Evolutionary conservation across 2,888 invertebrate species (phyloP).

Genomic region (Myopa tessellatipennis): DNA sequence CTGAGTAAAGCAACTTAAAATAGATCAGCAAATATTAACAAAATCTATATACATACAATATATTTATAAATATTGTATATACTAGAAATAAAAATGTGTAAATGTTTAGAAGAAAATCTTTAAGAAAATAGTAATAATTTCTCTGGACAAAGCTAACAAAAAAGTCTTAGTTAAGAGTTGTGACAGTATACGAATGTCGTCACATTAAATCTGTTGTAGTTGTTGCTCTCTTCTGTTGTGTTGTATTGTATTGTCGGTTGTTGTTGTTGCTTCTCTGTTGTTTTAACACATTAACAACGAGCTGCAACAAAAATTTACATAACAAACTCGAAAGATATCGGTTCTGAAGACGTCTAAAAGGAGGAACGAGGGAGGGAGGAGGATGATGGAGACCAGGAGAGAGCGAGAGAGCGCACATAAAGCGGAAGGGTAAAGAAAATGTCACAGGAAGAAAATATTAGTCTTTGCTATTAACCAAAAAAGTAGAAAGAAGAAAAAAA

Average conservation of each 20-base stretch:
- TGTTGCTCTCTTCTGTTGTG: neutral
- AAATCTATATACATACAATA: neutral
- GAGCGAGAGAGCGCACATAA: conserved; percentile 25
- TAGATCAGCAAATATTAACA: conserved; percentile 26
- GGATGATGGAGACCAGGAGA: neutral
- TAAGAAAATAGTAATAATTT: neutral
- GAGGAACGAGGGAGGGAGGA: neutral
- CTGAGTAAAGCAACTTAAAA: conserved; percentile 17
- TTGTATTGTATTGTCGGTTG: neutral
- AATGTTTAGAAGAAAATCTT: too few species aligned
- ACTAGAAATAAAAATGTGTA: too few species aligned
- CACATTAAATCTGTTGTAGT: conserved; percentile 3
- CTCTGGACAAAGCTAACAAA: neutral
- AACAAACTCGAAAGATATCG: conserved; percentile 47
- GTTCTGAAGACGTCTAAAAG: neutral
- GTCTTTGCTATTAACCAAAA: conserved; percentile 65
- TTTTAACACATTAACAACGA: conserved; percentile 66
- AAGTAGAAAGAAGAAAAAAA: conserved; percentile 46
- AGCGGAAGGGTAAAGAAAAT: conserved; percentile 56
- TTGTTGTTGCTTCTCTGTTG: conserved; percentile 52
- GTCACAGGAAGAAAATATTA: conserved; percentile 67
- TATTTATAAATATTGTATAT: too few species aligned
- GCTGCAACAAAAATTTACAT: conserved; percentile 66
- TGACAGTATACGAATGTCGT: neutral
- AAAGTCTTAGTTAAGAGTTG: too few species aligned